Percentiles rank a stretch among this genome's conserved stretches.
phyloP scores from a whole-genome alignment of 2,888 invertebrate species.

The Herminia tarsipennalis region DNA sequence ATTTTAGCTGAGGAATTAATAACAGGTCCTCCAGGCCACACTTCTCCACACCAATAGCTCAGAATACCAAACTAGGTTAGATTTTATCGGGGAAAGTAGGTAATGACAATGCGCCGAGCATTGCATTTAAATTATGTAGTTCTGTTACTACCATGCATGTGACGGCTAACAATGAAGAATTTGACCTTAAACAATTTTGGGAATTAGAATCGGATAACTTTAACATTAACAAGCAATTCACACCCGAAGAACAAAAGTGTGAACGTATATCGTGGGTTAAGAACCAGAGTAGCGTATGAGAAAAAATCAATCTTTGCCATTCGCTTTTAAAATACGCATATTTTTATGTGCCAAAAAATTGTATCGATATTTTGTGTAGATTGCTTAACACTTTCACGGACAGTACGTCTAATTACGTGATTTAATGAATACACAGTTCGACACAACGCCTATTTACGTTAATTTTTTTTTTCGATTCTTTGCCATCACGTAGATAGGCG shows the following conservation, averaged over 20 bases:
- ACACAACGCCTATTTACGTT: no score
- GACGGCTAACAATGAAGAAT: conserved; percentile 8
- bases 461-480: no score
- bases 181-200: conserved; percentile 25
- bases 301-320: neutral
- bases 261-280: conserved; percentile 24
- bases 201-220: conserved; percentile 9
- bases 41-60: conserved; percentile 34
- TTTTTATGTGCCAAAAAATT: no score
- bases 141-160: neutral
- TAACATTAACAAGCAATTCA: neutral
- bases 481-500: no score
- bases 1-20: conserved; percentile 14
- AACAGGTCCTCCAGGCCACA: conserved; percentile 30
- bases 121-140: no score
- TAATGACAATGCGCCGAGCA: no score
- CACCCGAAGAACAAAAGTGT: conserved; percentile 30
- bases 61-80: conserved; percentile 38
- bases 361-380: no score
- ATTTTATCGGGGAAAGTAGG: conserved; percentile 32
- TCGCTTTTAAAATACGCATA: neutral
- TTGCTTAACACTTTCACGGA: no score
- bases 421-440: no score
- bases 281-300: neutral
- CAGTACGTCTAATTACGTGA: no score